phyloP scores from a whole-genome alignment of 2,797 vertebrate genomes.

The Linurgus olivaceus region DNA sequence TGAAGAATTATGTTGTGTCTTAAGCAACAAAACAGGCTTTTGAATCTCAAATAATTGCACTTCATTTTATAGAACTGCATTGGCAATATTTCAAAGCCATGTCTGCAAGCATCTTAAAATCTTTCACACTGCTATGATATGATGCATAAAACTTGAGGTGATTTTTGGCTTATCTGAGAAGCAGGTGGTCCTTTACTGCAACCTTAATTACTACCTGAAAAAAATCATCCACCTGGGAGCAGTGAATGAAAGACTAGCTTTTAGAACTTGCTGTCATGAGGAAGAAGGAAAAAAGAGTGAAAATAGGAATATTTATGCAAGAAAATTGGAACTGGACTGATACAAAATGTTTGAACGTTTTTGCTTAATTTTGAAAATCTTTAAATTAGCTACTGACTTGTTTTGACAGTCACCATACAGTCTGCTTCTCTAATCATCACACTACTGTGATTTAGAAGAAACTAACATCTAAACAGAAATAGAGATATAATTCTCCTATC shows the following conservation, averaged over 20 bases:
- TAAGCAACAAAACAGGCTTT: neutral
- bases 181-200: neutral
- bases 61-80: neutral
- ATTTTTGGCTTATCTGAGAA: neutral
- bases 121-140: neutral
- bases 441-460: neutral
- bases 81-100: neutral
- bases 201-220: neutral
- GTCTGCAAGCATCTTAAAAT: neutral
- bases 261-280: neutral
- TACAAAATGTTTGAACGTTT: neutral
- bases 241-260: neutral
- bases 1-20: neutral
- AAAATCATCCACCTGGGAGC: neutral
- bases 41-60: neutral
- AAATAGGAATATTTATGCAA: neutral
- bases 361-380: neutral
- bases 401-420: neutral
- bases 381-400: neutral
- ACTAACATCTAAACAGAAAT: neutral
- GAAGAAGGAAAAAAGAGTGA: neutral
- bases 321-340: neutral
- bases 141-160: neutral
- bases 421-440: neutral
- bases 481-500: neutral